Conservation (phyloP, 2,888 invertebrate genomes). For the Gerosis bhagava region DNA sequence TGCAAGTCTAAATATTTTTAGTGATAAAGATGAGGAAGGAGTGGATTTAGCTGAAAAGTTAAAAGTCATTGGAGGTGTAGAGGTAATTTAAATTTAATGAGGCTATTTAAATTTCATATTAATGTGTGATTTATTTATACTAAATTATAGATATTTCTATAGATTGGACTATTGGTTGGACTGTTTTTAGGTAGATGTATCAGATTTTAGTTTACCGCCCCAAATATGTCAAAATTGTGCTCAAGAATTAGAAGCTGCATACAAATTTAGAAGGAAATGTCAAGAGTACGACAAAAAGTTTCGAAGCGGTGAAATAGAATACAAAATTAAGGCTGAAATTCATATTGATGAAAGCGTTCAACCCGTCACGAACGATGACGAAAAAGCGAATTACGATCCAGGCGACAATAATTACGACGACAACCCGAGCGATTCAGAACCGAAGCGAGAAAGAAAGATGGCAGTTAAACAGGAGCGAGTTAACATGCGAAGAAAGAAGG, state of each 20-base stretch:
- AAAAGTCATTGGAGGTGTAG: slow-evolving; percentile 55
- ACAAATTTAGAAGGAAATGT: slow-evolving; percentile 72
- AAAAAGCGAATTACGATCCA: slow-evolving; percentile 35
- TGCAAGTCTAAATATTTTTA: slow-evolving; percentile 56
- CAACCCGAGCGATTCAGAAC: slow-evolving; percentile 28
- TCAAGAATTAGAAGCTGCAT: slow-evolving; percentile 65
- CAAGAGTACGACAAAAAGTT: slow-evolving; percentile 61
- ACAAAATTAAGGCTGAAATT: slow-evolving; percentile 55
- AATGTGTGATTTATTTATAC: too few relatives aligned
- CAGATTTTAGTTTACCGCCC: slow-evolving; percentile 62
- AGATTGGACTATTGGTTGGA: too few relatives aligned
- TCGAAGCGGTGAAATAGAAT: slow-evolving; percentile 36
- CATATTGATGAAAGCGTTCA: slow-evolving; percentile 37
- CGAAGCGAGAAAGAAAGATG: slow-evolving; percentile 37
- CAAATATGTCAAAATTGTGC: slow-evolving; percentile 66
- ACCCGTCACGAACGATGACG: slow-evolving; percentile 34
- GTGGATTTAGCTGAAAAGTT: slow-evolving; percentile 59
- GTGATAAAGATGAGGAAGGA: slow-evolving; percentile 52
- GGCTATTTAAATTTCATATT: too few relatives aligned
- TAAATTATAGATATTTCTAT: too few relatives aligned
- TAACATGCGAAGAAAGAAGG: slow-evolving; percentile 45
- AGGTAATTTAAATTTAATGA: too few relatives aligned
- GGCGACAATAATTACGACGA: slow-evolving; percentile 44
- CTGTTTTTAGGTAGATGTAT: slow-evolving; percentile 62
- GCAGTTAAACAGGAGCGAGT: slow-evolving; percentile 33